These are phyloP conservation scores for Lytechinus pictus DNA, from an alignment of 35 echinoderm and acorn worm species.

Conservation along the genomic window DNA sequence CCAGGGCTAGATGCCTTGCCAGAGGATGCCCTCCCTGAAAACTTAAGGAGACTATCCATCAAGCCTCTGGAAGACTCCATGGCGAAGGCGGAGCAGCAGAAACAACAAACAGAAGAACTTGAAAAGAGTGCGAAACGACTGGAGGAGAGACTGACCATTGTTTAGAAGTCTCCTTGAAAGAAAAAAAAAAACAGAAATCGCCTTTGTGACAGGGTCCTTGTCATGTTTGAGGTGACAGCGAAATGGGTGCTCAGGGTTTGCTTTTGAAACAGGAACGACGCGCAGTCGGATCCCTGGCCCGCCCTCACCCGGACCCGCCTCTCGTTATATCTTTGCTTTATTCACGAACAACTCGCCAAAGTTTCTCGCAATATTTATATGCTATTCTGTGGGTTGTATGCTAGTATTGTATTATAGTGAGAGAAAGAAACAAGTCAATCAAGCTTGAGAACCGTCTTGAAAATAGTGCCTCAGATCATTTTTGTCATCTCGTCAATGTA, in stretches of 20 bases:
- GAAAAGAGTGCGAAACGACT: not conserved
- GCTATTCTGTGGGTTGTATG: not conserved
- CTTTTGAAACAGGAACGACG: not conserved
- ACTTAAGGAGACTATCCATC: not conserved
- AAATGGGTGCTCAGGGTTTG: not conserved
- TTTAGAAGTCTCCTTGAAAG: slow-evolving; percentile 1
- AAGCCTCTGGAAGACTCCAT: not conserved
- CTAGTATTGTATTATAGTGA: not conserved
- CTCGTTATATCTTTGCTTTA: not conserved
- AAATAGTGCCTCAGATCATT: not conserved
- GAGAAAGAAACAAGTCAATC: not conserved
- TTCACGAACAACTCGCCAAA: not conserved
- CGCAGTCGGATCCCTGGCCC: not conserved
- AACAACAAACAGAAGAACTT: slow-evolving; percentile 8
- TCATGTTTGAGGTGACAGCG: not conserved
- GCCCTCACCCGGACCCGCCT: not conserved
- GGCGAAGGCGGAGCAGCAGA: slow-evolving; percentile 26
- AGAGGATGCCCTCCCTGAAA: not conserved
- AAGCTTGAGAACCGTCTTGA: not conserved
- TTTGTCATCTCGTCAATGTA: not conserved
- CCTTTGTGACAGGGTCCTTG: too few relatives aligned
- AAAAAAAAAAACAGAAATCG: too few relatives aligned
- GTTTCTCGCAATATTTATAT: not conserved
- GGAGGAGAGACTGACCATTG: slow-evolving; percentile 7
- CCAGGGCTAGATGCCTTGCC: slow-evolving; percentile 33